phyloP scores from a whole-genome alignment of 2,888 invertebrate genomes.

The Trilocha varians region DNA sequence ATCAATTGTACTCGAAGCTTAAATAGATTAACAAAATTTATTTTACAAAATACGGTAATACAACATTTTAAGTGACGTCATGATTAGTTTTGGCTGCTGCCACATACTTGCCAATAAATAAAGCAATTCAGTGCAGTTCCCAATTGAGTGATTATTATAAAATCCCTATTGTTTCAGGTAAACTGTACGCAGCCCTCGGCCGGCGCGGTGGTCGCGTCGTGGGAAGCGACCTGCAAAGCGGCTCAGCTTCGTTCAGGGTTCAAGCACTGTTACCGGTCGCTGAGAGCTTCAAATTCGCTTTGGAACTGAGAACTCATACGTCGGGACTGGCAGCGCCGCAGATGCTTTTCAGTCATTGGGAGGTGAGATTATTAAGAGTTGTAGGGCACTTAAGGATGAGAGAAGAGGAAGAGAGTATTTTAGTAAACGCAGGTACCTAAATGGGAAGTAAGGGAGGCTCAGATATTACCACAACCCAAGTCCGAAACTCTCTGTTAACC shows the following conservation, averaged over 20 bases:
- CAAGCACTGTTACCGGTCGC: constrained; percentile 93
- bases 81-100: no score
- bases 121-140: constrained; percentile 5
- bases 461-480: no score
- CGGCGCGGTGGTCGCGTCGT: constrained; percentile 90
- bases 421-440: no score
- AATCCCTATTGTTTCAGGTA: constrained; percentile 71
- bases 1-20: no score
- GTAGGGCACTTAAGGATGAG: background rate
- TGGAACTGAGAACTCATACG: constrained; percentile 95
- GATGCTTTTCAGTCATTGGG: constrained; percentile 97
- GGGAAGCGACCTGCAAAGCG: constrained; percentile 91
- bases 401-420: no score
- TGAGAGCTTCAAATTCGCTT: constrained; percentile 96
- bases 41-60: no score
- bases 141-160: background rate
- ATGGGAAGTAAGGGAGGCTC: no score
- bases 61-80: no score
- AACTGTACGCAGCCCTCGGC: constrained; percentile 91
- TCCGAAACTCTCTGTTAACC: no score
- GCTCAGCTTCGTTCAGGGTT: constrained; percentile 92
- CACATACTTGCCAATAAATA: no score
- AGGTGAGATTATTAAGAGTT: constrained; percentile 74
- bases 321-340: constrained; percentile 97
- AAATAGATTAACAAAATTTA: no score